Evolutionary conservation across 2,888 invertebrate species (phyloP), one percentile per base, ranked within the genome.

Genomic region (Cheiracanthium punctorium): DNA sequence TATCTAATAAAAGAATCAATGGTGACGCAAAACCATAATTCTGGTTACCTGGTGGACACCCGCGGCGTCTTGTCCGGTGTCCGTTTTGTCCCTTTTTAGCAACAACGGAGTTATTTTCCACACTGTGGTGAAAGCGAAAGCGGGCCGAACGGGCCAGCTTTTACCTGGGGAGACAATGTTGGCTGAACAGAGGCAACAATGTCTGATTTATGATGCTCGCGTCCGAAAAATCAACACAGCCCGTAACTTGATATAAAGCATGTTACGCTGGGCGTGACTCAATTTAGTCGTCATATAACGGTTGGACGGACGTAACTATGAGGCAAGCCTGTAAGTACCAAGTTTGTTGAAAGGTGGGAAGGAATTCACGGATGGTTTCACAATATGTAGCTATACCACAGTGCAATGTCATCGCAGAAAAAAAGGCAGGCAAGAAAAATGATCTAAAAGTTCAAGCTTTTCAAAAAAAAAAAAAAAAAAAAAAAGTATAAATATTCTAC

Each of bases 11-110:
- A 58, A 58, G 24, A 12, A 17, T 12, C 43, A 20, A 24, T 17
- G 24, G 43, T 58, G 58, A 58, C 24, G 58, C 24, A 58, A 58
- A 58, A 58, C 58, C 58, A 58, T 58, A 58, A 58, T 24, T 58
- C 58, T 58, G 20, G 24, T n/a, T 4, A 24, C 20, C 58, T 17
- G 1, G 5, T 24, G 58, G 58, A 58, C 58, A 58, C 58, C 58
- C 58, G 58, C 58, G 58, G 58, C 4, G 58, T 24, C 58, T 24
- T 10, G 20, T 58, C 24, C 20, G 24, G 58, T 24, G 20, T n/a
- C 58, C 24, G 20, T 58, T 58, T 58, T 58, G 58, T 58, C 58
- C 58, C 17, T 7, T 12, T 58, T 7, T n/a, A n/a, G n/a, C n/a
- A 4, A 24, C 58, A 17, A 58, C 24, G 5, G 2, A 58, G 58